These are phyloP conservation scores for Petaurus breviceps DNA, from an alignment of 2,113 vertebrate genomes.

Conservation along the genomic window DNA sequence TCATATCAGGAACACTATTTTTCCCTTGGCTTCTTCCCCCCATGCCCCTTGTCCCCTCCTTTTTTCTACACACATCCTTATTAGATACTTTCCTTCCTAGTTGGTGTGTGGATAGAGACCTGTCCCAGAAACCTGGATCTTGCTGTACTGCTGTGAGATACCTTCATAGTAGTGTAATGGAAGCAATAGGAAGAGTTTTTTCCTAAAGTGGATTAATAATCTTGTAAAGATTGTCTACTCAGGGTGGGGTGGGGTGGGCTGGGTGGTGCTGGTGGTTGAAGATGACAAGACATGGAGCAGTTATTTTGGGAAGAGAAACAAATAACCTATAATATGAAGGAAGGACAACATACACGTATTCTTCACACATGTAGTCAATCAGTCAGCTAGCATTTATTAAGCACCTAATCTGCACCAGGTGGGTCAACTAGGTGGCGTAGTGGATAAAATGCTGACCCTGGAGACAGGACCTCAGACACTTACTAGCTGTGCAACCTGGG, in stretches of 20 bases:
- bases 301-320: not conserved
- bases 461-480: not conserved
- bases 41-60: not conserved
- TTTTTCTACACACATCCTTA: not conserved
- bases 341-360: not conserved
- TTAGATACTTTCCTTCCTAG: not conserved
- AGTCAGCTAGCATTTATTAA: not conserved
- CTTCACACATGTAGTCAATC: not conserved
- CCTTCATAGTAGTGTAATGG: not conserved
- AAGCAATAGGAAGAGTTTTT: not conserved
- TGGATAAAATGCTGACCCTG: not conserved
- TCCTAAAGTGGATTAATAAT: not conserved
- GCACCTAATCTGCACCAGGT: not conserved
- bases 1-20: not conserved
- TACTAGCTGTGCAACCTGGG: not conserved
- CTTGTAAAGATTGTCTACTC: not conserved
- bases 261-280: not conserved
- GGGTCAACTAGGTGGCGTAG: not conserved
- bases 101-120: not conserved
- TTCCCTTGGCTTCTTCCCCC: not conserved
- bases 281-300: not conserved
- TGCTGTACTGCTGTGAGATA: not conserved
- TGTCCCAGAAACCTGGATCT: not conserved
- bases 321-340: not conserved
- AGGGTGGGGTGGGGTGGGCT: not conserved